Evolutionary conservation across 2,888 invertebrate species (phyloP), one percentile per base, ranked within the genome.

Genomic region (Alentia gelatinosa): DNA sequence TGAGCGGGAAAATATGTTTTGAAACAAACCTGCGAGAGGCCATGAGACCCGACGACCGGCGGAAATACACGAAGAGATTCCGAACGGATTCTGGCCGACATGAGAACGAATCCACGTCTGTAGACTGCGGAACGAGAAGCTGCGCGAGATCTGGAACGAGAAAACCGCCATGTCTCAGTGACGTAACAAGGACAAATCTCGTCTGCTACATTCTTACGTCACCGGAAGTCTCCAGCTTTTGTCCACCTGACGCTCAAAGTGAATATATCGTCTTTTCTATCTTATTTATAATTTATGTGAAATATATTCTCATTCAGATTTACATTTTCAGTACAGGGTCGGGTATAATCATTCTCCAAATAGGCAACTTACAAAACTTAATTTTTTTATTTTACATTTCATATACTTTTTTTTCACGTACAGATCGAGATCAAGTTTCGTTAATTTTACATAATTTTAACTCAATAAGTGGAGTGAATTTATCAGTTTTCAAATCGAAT

Each of bases 31-130:
- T 92, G 94, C 94, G 92, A 96, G 93, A 23, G 95, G 95, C 96
- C 96, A 96, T 0, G 95, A 94, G 5, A 96, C 93, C 56, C 96
- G 93, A 33, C 95, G 93, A 12, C 96, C 96, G 91, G 94, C 94
- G 3, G 95, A 94, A 39, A 96, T 95, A 92, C 96, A 96, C 3
- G 95, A 93, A 5, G 95, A 95, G 90, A 96, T 94, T 40, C 95
- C 95, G 94, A 95, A 96, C 23, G 96, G 96, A 92, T 95, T 96
- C 88, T 94, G 95, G 5, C 93, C 93, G 5, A 96, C 91, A 47
- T 93, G 93, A 89, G 95, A 95, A 90, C 95, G 95, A 26, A 96
- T 92, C 96, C 96, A 96, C 9, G 94, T 93, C 92, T 94, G 94
- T 33, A 96, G 93, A 50, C 93, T 93, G 33, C 94, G 92, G 23